Percentiles rank a stretch among this genome's conserved stretches.
phyloP scores from a whole-genome alignment of 2,888 invertebrate genomes.

The Crioceris asparagi region DNA sequence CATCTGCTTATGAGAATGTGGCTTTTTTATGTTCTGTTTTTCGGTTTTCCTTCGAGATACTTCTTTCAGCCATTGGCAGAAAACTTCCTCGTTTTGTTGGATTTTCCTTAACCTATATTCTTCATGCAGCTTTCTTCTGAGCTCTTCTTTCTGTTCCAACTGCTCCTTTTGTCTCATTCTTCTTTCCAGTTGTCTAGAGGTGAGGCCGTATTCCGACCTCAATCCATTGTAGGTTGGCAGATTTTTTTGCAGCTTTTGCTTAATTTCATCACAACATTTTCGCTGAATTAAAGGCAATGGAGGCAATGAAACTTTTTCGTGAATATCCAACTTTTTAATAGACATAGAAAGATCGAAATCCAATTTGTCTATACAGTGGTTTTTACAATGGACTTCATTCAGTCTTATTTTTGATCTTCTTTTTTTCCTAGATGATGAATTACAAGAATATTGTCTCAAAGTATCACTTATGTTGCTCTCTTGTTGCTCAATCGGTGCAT shows the following conservation, averaged over 20 bases:
- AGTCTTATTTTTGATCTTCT: conserved; percentile 1
- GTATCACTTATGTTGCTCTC: conserved; percentile 7
- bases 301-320: conserved; percentile 30
- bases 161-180: conserved; percentile 35
- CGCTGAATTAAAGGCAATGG: conserved; percentile 32
- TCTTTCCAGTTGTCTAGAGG: conserved; percentile 38
- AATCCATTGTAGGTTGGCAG: conserved; percentile 43
- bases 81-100: conserved; percentile 43
- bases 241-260: conserved; percentile 28
- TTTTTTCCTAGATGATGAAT: conserved; percentile 10
- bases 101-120: conserved; percentile 30
- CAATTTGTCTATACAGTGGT: conserved; percentile 34
- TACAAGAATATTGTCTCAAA: conserved; percentile 2
- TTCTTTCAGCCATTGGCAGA: conserved; percentile 43
- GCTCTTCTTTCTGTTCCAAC: conserved; percentile 36
- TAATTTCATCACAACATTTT: conserved; percentile 37
- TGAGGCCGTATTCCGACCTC: conserved; percentile 45
- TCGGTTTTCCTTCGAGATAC: conserved; percentile 24
- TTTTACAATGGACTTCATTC: conserved; percentile 29
- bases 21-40: conserved; percentile 9
- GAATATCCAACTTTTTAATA: conserved; percentile 29
- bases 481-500: conserved; percentile 2
- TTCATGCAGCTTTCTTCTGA: conserved; percentile 37
- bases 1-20: no score
- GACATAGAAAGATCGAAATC: conserved; percentile 30